phyloP scores from a whole-genome alignment of 35 echinoderm and acorn worm genomes.

The Acanthaster planci region DNA sequence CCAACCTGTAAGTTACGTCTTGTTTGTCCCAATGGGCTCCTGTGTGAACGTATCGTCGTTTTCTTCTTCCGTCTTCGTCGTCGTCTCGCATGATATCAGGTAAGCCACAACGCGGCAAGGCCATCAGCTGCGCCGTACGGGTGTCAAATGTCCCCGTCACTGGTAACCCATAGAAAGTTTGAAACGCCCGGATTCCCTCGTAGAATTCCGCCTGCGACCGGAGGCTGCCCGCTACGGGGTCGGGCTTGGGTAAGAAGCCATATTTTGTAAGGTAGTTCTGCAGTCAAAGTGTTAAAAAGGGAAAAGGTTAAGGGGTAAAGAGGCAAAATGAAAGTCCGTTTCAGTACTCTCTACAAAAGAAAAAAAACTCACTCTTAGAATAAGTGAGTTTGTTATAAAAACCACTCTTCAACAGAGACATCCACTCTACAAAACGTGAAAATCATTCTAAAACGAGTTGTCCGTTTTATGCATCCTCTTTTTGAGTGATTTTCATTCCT shows the following conservation, averaged over 20 bases:
- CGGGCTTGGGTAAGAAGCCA: conserved; percentile 50
- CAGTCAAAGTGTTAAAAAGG: conserved; percentile 6
- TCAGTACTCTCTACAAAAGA: background rate
- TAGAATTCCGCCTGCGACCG: conserved; percentile 60
- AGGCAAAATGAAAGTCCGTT: background rate
- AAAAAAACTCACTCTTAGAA: too few relatives aligned
- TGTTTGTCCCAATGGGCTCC: conserved; percentile 71
- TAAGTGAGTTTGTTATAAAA: conserved; percentile 6
- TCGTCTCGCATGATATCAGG: conserved; percentile 48
- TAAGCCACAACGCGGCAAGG: conserved; percentile 75
- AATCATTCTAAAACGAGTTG: too few relatives aligned
- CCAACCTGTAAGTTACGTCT: conserved; percentile 85
- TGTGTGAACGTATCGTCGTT: conserved; percentile 61
- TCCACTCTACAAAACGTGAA: too few relatives aligned
- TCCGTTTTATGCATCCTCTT: too few relatives aligned
- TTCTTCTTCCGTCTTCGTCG: conserved; percentile 44
- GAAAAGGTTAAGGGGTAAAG: background rate
- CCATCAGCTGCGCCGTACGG: conserved; percentile 68
- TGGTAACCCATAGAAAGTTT: conserved; percentile 59
- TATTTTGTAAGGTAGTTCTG: conserved; percentile 79
- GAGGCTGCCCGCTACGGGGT: conserved; percentile 70
- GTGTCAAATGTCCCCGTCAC: conserved; percentile 55
- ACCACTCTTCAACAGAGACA: background rate
- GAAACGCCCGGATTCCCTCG: conserved; percentile 67
- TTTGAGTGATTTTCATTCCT: too few relatives aligned